Conservation (phyloP, 1,140 invertebrate species). For the Maconellicoccus hirsutus region DNA sequence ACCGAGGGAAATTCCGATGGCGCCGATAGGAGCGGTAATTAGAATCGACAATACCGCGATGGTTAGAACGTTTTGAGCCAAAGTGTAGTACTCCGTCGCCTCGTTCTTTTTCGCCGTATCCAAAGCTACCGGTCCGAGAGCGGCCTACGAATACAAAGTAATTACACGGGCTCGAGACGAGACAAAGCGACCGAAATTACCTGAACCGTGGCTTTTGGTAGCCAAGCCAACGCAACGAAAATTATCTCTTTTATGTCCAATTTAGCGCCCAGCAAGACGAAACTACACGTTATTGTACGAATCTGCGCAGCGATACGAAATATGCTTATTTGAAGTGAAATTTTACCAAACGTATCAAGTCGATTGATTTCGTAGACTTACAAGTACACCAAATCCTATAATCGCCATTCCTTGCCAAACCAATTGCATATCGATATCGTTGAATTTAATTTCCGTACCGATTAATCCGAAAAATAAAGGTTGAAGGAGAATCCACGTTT, state of each 20-base stretch:
- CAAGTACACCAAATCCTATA: conserved; percentile 11
- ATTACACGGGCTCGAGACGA: too few species aligned
- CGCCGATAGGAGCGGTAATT: conserved; percentile 56
- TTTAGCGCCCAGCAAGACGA: conserved; percentile 44
- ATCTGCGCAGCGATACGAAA: conserved; percentile 34
- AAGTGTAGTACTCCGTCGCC: conserved; percentile 25
- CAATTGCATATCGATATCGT: not conserved
- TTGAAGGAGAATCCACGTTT: conserved; percentile 49
- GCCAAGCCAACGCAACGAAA: conserved; percentile 58
- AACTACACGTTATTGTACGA: conserved; percentile 44
- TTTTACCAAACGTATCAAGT: not conserved
- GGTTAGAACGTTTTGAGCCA: conserved; percentile 44
- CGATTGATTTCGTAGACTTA: too few species aligned
- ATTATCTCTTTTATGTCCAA: conserved; percentile 51
- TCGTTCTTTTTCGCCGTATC: conserved; percentile 40
- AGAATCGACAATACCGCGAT: conserved; percentile 57
- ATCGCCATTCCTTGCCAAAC: conserved; percentile 1
- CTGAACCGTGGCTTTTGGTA: conserved; percentile 63
- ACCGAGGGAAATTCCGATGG: conserved; percentile 39
- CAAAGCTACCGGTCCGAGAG: conserved; percentile 46
- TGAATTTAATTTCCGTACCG: conserved; percentile 46
- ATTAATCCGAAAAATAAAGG: conserved; percentile 57
- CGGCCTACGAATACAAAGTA: conserved; percentile 38
- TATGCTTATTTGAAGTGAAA: not conserved
- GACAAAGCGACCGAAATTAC: conserved; percentile 33